Evolutionary conservation across 2,113 vertebrate genomes (phyloP).

Genomic region (Tragelaphus imberbis): DNA sequence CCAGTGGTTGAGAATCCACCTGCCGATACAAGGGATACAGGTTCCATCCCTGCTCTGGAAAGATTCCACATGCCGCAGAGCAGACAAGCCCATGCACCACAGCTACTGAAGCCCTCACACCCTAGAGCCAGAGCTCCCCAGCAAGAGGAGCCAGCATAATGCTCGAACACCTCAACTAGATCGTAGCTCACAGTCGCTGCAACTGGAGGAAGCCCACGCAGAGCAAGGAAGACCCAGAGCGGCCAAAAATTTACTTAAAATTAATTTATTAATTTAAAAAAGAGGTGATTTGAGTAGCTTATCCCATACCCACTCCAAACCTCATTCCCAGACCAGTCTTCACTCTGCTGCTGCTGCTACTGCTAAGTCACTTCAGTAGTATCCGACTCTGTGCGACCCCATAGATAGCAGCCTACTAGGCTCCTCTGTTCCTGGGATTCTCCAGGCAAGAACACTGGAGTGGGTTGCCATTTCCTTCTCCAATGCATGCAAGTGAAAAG

Average conservation of each 20-base stretch:
- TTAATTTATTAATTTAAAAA: neutral
- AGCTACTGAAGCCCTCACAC: neutral
- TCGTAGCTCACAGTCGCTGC: accelerated
- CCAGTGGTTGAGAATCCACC: neutral
- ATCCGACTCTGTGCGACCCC: too few relatives aligned
- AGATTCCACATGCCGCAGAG: neutral
- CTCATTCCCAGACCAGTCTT: neutral
- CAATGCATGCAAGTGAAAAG: too few relatives aligned
- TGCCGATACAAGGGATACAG: neutral
- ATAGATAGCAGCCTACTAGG: too few relatives aligned
- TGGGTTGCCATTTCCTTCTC: too few relatives aligned
- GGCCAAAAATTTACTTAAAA: neutral
- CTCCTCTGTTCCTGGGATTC: too few relatives aligned
- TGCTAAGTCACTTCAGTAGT: too few relatives aligned
- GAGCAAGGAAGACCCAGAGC: neutral
- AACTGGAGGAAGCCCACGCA: neutral
- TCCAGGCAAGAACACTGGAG: too few relatives aligned
- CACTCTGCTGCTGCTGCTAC: too few relatives aligned
- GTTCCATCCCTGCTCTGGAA: neutral
- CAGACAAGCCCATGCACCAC: neutral
- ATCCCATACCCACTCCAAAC: neutral
- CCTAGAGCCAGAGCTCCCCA: neutral
- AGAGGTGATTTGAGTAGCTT: neutral
- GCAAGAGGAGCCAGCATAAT: neutral
- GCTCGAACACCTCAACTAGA: neutral